Evolutionary conservation across 30 jellyfish, hydroid and myxozoan genomes (phyloP).

Genomic region (Pseudorhiza aurosa): DNA sequence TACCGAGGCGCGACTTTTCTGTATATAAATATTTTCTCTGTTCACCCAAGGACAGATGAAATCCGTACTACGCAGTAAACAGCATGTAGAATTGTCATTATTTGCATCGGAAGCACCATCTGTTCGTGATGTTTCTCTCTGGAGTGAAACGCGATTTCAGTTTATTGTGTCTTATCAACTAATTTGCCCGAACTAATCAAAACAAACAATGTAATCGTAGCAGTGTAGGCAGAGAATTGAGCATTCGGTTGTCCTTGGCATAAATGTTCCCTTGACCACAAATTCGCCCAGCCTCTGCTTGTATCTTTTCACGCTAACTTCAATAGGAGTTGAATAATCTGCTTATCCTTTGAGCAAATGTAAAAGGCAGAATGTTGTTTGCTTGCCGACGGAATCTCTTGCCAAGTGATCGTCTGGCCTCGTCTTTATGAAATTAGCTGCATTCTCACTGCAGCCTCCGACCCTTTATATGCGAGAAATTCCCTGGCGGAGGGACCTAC

Average conservation of each 20-base stretch:
- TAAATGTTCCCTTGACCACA: not conserved
- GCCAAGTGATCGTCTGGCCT: not conserved
- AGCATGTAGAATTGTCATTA: too few relatives aligned
- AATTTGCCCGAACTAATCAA: not conserved
- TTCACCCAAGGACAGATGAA: too few relatives aligned
- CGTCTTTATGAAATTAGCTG: not conserved
- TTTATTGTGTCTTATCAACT: not conserved
- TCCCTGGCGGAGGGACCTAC: too few relatives aligned
- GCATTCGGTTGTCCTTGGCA: not conserved
- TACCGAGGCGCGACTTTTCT: too few relatives aligned
- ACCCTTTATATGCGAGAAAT: too few relatives aligned
- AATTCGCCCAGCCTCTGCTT: not conserved
- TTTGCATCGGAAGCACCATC: too few relatives aligned
- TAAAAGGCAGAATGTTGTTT: not conserved
- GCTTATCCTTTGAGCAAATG: not conserved
- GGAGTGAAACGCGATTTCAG: too few relatives aligned
- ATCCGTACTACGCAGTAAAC: too few relatives aligned
- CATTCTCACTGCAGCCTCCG: not conserved
- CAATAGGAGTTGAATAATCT: not conserved
- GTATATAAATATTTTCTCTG: too few relatives aligned
- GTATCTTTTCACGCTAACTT: not conserved
- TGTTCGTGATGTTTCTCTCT: too few relatives aligned
- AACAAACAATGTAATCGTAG: not conserved
- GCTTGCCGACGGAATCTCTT: slow-evolving; percentile 1
- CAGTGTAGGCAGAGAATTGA: not conserved